These are phyloP conservation scores for Drosophila mojavensis DNA, from an alignment of 1,140 invertebrate genomes.

Conservation along the genomic window DNA sequence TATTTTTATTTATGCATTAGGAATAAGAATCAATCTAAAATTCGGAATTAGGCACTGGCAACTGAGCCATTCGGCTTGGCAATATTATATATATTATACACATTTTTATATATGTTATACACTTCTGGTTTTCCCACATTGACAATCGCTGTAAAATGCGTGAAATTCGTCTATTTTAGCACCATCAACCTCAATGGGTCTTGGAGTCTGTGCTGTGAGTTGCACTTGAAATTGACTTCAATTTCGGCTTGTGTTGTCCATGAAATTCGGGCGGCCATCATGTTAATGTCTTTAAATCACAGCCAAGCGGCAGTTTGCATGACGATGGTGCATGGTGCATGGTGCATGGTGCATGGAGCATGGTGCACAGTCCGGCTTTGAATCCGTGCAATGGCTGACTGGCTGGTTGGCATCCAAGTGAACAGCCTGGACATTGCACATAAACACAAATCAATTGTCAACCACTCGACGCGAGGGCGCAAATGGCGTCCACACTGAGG, in stretches of 20 bases:
- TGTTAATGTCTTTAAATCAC: conserved; percentile 78
- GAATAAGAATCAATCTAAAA: too few species aligned
- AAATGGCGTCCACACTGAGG: conserved; percentile 44
- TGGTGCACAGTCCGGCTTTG: neutral
- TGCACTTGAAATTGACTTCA: conserved; percentile 28
- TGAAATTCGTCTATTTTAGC: neutral
- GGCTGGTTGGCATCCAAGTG: conserved; percentile 31
- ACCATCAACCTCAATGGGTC: neutral
- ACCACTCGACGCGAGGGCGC: conserved; percentile 64
- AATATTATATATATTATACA: too few species aligned
- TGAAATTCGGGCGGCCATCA: conserved; percentile 43
- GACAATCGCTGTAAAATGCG: too few species aligned
- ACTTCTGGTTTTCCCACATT: too few species aligned
- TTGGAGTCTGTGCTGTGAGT: neutral
- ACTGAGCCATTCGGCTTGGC: too few species aligned
- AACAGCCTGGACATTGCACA: conserved; percentile 54
- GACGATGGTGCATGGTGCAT: neutral
- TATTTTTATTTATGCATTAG: too few species aligned
- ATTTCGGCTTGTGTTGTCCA: conserved; percentile 21
- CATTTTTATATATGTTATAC: neutral
- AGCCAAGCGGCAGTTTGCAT: conserved; percentile 72
- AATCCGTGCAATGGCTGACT: neutral
- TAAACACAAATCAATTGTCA: conserved; percentile 82
- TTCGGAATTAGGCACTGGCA: too few species aligned
- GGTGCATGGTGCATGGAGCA: neutral